phyloP scores from a whole-genome alignment of 2,888 invertebrate genomes.

The Drosophila seclusa region DNA sequence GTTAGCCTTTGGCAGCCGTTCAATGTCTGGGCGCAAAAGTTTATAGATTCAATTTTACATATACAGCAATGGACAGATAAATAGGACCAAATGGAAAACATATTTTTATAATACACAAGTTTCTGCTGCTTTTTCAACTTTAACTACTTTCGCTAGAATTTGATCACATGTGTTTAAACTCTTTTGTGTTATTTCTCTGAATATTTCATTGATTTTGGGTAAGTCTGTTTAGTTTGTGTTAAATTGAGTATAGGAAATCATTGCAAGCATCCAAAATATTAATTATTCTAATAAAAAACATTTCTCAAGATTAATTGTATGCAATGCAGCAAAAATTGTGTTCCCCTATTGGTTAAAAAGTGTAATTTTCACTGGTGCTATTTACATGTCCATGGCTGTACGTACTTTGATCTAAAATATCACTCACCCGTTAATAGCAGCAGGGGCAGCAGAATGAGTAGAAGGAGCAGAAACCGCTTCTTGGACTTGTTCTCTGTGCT shows the following conservation, averaged over 20 bases:
- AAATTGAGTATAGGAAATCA: not conserved
- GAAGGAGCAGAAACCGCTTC: constrained; percentile 82
- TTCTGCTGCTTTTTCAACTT: not conserved
- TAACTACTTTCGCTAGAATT: not conserved
- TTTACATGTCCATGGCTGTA: not conserved
- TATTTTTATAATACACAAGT: not conserved
- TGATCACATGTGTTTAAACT: not conserved
- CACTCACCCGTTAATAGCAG: constrained; percentile 87
- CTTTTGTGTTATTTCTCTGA: not conserved
- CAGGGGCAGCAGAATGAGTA: constrained; percentile 86
- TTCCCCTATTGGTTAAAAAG: not conserved
- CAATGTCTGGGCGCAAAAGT: constrained; percentile 45
- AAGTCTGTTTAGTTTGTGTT: not conserved
- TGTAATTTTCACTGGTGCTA: not conserved
- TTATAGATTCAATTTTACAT: constrained; percentile 52
- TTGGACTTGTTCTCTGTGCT: constrained; percentile 77
- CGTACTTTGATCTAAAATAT: not conserved
- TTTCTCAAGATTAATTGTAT: not conserved
- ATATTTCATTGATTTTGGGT: not conserved
- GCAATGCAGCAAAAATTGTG: not conserved
- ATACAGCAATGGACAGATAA: not conserved
- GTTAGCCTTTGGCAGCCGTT: constrained; percentile 34
- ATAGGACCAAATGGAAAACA: not conserved
- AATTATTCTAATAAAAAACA: not conserved
- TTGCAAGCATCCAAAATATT: not conserved